Evolutionary conservation across 2,797 vertebrate genomes (phyloP), one percentile per base, ranked within the genome.

Genomic region (Halcyon chelicuti): DNA sequence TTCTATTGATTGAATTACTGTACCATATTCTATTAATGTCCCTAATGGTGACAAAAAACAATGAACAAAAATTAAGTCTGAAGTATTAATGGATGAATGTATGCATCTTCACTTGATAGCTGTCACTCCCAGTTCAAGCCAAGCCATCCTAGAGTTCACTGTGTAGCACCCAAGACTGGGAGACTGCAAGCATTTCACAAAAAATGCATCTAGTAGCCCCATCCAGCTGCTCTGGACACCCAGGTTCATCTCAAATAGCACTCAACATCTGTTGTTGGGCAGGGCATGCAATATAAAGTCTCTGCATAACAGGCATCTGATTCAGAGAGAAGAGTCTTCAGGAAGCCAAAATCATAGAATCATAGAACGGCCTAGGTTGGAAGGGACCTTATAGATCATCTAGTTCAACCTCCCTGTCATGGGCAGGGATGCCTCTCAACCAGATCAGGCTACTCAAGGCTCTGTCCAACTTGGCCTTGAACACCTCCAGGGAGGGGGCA

Each of bases 1-100:
- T 68, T 91, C 47, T 91, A 71, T 67, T 96, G 66, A 88, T 92
- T 96, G 71, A 52, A 67, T 83, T 92, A 83, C 67, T 92, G 46
- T 72, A 78, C 71, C 63, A 70, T 91, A 76, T 62, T 90, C 67
- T 62, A 68, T 80, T 94, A 94, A 75, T 62, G 91, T 79, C 88
- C 75, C 63, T 76, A 81, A 85, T 35, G n/a, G 25, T 21, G 82
- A 40, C 33, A 61, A 95, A 78, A 57, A 51, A 47, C 61, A 85
- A 90, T 66, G 90, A 93, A 26, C 19, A 92, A 75, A 91, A 88
- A 28, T 40, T 46, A 91, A 77, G 58, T 66, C 72, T 95, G 79
- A 82, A 73, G 21, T 39, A 6, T 68, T 68, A 75, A 78, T 40
- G 18, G 76, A 88, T 35, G 68, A 86, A 85, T 28, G 26, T 31